phyloP scores from a whole-genome alignment of 2,113 vertebrate species.

The Scolopax mira region DNA sequence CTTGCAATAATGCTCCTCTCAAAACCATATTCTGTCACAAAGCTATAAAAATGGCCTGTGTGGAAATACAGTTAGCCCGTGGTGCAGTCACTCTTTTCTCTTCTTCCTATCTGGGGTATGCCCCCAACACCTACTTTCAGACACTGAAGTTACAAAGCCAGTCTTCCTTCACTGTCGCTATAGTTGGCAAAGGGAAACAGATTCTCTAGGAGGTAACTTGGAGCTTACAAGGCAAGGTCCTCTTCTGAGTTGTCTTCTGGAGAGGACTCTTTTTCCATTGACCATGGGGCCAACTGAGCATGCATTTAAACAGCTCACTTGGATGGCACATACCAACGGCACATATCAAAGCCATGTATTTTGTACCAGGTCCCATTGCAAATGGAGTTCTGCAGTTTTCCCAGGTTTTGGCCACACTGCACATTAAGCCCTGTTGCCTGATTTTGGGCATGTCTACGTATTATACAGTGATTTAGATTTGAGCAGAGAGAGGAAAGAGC shows the following conservation, averaged over 20 bases:
- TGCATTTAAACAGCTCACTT: fast-evolving
- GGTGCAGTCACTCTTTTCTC: not conserved
- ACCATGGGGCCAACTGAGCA: not conserved
- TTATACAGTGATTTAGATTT: not conserved
- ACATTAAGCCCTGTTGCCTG: not conserved
- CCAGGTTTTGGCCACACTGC: not conserved
- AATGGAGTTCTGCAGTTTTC: not conserved
- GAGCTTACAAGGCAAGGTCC: not conserved
- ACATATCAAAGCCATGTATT: not conserved
- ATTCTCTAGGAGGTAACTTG: not conserved
- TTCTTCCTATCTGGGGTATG: not conserved
- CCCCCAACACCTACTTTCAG: not conserved
- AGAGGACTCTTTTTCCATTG: not conserved
- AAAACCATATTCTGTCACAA: not conserved
- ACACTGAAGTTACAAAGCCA: not conserved
- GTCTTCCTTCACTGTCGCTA: not conserved
- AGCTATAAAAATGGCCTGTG: not conserved
- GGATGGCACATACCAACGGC: not conserved
- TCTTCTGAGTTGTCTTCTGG: not conserved
- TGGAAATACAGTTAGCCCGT: not conserved
- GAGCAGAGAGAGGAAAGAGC: not conserved
- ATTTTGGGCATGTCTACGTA: too few species aligned
- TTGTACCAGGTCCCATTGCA: not conserved
- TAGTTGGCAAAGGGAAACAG: not conserved
- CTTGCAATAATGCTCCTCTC: not conserved